These are phyloP conservation scores for Lasioglossum morio DNA, from an alignment of 2,888 invertebrate genomes.

Conservation along the genomic window DNA sequence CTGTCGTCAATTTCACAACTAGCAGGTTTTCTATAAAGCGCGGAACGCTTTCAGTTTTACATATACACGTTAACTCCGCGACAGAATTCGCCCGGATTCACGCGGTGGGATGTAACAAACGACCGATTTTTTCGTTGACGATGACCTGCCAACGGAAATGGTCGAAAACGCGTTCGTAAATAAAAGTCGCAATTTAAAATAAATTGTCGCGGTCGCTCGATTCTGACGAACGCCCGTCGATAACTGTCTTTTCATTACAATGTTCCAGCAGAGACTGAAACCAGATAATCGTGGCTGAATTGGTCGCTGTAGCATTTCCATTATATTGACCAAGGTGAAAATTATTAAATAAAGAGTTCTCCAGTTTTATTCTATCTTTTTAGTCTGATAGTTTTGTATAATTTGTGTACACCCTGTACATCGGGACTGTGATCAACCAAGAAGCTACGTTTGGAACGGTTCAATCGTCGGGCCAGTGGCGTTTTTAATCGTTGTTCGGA, in stretches of 20 bases:
- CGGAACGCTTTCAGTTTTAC: not conserved
- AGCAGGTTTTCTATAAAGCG: not conserved
- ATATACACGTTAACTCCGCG: not conserved
- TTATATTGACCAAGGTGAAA: too few relatives aligned
- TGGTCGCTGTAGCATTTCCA: not conserved
- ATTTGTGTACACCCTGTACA: not conserved
- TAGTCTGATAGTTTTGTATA: too few relatives aligned
- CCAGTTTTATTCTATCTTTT: too few relatives aligned
- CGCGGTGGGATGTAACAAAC: not conserved
- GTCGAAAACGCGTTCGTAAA: not conserved
- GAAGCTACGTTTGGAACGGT: not conserved
- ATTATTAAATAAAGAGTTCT: too few relatives aligned
- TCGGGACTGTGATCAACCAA: not conserved
- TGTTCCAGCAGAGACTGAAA: not conserved
- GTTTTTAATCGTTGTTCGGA: conserved; percentile 58
- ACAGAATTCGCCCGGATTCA: not conserved
- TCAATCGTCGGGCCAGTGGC: not conserved
- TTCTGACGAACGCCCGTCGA: not conserved
- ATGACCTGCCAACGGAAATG: not conserved
- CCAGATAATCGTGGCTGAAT: not conserved
- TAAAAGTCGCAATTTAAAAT: not conserved
- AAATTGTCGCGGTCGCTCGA: not conserved
- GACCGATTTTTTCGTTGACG: conserved; percentile 1
- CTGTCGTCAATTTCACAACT: not conserved
- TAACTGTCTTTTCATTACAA: not conserved